phyloP scores from a whole-genome alignment of 2,888 invertebrate species.

The Drosophila nr. perissopoda region DNA sequence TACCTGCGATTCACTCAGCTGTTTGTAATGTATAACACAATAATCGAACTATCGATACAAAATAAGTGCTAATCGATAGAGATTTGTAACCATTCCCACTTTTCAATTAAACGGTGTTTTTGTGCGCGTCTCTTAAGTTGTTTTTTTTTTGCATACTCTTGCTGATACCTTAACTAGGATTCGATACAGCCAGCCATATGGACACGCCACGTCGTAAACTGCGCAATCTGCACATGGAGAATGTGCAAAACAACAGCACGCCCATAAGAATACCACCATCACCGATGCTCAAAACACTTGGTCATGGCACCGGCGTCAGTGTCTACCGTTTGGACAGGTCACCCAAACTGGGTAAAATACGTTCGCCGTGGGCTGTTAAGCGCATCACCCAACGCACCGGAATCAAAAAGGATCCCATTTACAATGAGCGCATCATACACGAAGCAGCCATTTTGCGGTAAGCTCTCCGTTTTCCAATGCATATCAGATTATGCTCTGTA shows the following conservation, averaged over 20 bases:
- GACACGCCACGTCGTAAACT: slow-evolving; percentile 76
- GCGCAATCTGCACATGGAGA: slow-evolving; percentile 75
- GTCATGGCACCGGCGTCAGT: slow-evolving; percentile 92
- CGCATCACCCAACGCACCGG: slow-evolving; percentile 87
- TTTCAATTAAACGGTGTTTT: slow-evolving; percentile 59
- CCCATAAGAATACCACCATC: slow-evolving; percentile 89
- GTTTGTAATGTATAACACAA: not conserved
- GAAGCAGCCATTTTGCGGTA: slow-evolving; percentile 90
- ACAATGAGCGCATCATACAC: slow-evolving; percentile 87
- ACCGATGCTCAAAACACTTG: slow-evolving; percentile 90
- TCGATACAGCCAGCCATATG: slow-evolving; percentile 40
- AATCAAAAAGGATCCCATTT: slow-evolving; percentile 52
- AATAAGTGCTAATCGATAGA: slow-evolving; percentile 26
- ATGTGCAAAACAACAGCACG: slow-evolving; percentile 71
- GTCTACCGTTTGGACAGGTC: slow-evolving; percentile 92
- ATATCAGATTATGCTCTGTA: slow-evolving; percentile 25
- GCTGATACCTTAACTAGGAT: not conserved
- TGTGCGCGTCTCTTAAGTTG: slow-evolving; percentile 50
- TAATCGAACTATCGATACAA: slow-evolving; percentile 11
- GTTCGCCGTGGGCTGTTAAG: slow-evolving; percentile 96
- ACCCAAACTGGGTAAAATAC: slow-evolving; percentile 88
- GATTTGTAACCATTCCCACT: slow-evolving; percentile 32
- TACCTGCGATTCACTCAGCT: not conserved
- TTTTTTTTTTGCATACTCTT: not conserved
- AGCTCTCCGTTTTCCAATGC: slow-evolving; percentile 54